Percentiles rank a stretch among this genome's conserved stretches.
These are phyloP conservation scores for Perodicticus potto DNA, from an alignment of 2,797 vertebrate species.

Conservation along the genomic window DNA sequence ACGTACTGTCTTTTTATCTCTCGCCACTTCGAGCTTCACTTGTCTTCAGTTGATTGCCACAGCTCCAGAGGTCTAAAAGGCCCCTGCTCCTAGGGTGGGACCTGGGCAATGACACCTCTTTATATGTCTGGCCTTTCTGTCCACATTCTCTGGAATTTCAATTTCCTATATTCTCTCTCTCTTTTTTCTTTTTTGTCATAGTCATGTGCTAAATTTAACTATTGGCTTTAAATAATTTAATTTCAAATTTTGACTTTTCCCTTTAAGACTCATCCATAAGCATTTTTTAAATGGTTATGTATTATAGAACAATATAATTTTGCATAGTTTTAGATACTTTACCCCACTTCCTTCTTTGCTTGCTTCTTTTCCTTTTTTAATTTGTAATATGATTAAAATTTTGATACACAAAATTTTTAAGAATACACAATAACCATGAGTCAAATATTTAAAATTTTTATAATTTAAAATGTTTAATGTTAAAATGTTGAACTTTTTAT, in stretches of 20 bases:
- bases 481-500: background rate
- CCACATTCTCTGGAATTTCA: background rate
- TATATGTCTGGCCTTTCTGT: background rate
- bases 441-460: background rate
- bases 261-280: background rate
- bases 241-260: conserved; percentile 20
- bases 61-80: too few species aligned
- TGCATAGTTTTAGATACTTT: background rate
- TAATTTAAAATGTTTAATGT: background rate
- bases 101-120: background rate
- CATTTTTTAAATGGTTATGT: background rate
- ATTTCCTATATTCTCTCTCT: background rate
- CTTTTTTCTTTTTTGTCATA: background rate
- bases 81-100: too few species aligned
- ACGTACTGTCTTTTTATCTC: too few species aligned
- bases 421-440: background rate
- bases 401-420: background rate
- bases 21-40: too few species aligned
- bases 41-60: too few species aligned
- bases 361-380: background rate
- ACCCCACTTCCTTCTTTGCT: background rate
- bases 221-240: conserved; percentile 24
- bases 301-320: background rate
- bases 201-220: conserved; percentile 10
- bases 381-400: background rate